Base-by-base conservation (phyloP, 2,797 vertebrate genomes). In the Brotula barbata region DNA sequence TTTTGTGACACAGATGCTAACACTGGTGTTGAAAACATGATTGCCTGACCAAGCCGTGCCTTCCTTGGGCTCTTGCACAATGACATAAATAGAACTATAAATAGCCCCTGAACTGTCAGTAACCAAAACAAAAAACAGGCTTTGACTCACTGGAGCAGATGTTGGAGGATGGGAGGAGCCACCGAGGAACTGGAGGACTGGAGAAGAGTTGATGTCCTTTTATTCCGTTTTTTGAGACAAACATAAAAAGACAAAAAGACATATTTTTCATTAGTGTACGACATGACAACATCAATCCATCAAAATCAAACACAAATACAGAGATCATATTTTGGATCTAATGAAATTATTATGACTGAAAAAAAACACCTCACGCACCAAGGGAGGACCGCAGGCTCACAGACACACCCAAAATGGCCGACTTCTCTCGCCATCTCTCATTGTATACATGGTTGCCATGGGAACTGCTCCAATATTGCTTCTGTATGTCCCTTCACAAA, bases 71-170 rank as follows among this genome's bases (percentile, higher is more conserved):
- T 66, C 67, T 82, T 81, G 62, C 72, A 85, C 79, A 86, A 82
- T 73, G 84, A 70, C 80, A 79, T 37, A 43, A 41, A 55, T 20
- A 40, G 34, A 39, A 11, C 84, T 87, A 86, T 83, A 87, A 88
- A 90, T 89, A 90, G 83, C 73, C 54, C 45, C 23, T 19, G 15
- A 47, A 55, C 79, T 61, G 58, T 84, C 82, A 82, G 60, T 2
- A 22, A 72, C 50, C 75, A 75, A 72, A 82, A 86, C 67, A 84
- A 87, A 84, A 73, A 80, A 56, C 63, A 40, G 62, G 36, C 56
- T 60, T 49, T 57, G 61, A 67, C 58, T 72, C 57, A 59, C 57
- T 59, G 68, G 57, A 82, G 76, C 77, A 81, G 79, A 77, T 83
- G 79, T 58, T 70, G 71, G 80, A 69, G 67, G 72, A 66, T 58